These are phyloP conservation scores for Pasiphila rectangulata DNA, from an alignment of 2,888 invertebrate genomes.

Conservation along the genomic window DNA sequence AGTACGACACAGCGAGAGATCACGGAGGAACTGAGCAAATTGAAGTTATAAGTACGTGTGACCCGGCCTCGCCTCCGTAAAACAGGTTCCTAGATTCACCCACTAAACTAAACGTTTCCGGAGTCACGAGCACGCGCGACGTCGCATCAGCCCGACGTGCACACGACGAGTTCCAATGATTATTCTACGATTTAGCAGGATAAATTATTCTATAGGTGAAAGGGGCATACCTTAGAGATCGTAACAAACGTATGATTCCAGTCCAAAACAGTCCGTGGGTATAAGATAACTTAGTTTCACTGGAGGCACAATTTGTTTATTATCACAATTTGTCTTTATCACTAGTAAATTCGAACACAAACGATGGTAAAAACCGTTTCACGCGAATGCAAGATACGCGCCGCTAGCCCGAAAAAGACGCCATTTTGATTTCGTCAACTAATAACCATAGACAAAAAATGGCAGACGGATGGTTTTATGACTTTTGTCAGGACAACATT, in stretches of 20 bases:
- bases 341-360: slow-evolving; percentile 58
- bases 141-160: slow-evolving; percentile 22
- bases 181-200: slow-evolving; percentile 48
- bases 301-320: slow-evolving; percentile 28
- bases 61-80: slow-evolving; percentile 56
- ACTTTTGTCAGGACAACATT: background rate
- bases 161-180: slow-evolving; percentile 32
- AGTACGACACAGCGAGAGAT: slow-evolving; percentile 38
- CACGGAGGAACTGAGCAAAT: slow-evolving; percentile 52
- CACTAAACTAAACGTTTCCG: slow-evolving; percentile 67
- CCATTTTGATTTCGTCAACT: slow-evolving; percentile 82
- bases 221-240: slow-evolving; percentile 72
- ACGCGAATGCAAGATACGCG: slow-evolving; percentile 33
- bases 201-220: slow-evolving; percentile 72
- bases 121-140: slow-evolving; percentile 38
- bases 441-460: slow-evolving; percentile 58
- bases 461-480: slow-evolving; percentile 2
- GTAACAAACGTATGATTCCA: slow-evolving; percentile 28
- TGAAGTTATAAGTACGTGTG: slow-evolving; percentile 43
- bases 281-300: slow-evolving; percentile 25
- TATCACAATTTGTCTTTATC: slow-evolving; percentile 60
- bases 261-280: slow-evolving; percentile 24
- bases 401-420: slow-evolving; percentile 73
- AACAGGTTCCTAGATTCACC: slow-evolving; percentile 68
- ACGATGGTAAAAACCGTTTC: slow-evolving; percentile 52